Evolutionary conservation across 2,797 vertebrate genomes (phyloP).

Genomic region (Xenops minutus): DNA sequence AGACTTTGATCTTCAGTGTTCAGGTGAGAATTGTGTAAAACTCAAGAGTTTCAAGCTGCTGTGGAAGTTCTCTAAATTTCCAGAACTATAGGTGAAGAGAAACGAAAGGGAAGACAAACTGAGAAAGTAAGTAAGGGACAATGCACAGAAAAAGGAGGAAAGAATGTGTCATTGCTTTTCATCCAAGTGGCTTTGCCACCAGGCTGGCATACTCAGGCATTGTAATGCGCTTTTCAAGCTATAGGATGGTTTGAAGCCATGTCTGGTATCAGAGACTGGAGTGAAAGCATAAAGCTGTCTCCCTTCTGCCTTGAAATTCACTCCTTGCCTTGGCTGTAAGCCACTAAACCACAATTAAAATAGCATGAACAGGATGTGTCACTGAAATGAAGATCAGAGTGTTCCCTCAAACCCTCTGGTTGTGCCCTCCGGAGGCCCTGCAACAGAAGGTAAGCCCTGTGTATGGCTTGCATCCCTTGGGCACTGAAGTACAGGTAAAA

Average conservation of each 20-base stretch:
- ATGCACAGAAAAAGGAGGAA: not conserved
- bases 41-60: not conserved
- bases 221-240: not conserved
- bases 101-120: not conserved
- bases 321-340: conserved; percentile 14
- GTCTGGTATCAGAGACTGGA: not conserved
- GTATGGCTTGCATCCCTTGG: not conserved
- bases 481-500: not conserved
- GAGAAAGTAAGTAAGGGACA: not conserved
- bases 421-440: not conserved
- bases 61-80: not conserved
- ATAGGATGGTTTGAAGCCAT: not conserved
- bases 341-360: conserved; percentile 52
- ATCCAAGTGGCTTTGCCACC: not conserved
- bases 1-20: not conserved
- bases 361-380: not conserved
- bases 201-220: not conserved
- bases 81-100: not conserved
- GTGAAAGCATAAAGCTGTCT: conserved; percentile 6
- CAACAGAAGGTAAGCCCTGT: not conserved
- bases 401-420: not conserved
- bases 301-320: conserved; percentile 24
- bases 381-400: conserved; percentile 20
- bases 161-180: not conserved
- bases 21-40: not conserved